Evolutionary conservation across 2,797 vertebrate species (phyloP).

Genomic region (Trichosurus vulpecula): DNA sequence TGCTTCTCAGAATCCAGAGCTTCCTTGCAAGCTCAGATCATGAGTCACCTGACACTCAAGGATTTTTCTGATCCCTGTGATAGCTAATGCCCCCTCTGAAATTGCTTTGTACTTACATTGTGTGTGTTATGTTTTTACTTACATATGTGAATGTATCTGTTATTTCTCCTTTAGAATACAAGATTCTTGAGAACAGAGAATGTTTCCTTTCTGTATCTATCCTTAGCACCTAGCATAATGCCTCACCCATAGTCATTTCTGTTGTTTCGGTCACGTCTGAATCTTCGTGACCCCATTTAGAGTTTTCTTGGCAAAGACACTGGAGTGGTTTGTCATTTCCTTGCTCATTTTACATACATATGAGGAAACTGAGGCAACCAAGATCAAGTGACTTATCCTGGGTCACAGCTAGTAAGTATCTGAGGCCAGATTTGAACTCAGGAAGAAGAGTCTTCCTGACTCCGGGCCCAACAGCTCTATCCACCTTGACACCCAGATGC

Average conservation of each 20-base stretch:
- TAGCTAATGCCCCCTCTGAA: not conserved
- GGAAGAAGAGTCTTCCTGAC: not conserved
- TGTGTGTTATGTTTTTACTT: not conserved
- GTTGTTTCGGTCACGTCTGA: not conserved
- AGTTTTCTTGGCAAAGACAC: not conserved
- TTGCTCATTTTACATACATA: slow-evolving; percentile 2
- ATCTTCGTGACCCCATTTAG: not conserved
- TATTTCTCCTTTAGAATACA: not conserved
- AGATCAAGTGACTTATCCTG: not conserved
- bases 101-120: not conserved
- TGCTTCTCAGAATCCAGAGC: not conserved
- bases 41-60: not conserved
- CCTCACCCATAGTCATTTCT: not conserved
- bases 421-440: not conserved
- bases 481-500: not conserved
- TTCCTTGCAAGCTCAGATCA: not conserved
- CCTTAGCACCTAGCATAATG: not conserved
- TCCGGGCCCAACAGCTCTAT: not conserved
- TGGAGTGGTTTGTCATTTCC: not conserved
- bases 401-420: not conserved
- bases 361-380: slow-evolving; percentile 16
- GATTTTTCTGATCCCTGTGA: not conserved
- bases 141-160: not conserved
- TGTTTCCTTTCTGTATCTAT: not conserved
- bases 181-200: not conserved